Evolutionary conservation across 2,888 invertebrate species (phyloP).

Genomic region (Gnatocerus cornutus): DNA sequence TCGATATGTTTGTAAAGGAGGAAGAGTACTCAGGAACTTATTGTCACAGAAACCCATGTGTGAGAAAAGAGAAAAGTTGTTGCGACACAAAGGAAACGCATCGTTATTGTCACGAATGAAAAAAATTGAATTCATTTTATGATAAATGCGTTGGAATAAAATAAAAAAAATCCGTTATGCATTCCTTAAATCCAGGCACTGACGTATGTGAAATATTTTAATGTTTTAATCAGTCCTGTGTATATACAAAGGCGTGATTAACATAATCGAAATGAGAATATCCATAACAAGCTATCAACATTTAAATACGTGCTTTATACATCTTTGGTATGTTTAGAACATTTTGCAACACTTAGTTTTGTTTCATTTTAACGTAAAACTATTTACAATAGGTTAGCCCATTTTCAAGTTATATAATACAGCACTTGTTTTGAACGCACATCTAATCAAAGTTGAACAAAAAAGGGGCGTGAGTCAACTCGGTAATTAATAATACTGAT

Average conservation of each 20-base stretch:
- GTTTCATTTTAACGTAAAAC: slow-evolving; percentile 35
- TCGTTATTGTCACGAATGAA: slow-evolving; percentile 45
- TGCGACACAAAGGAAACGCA: slow-evolving; percentile 27
- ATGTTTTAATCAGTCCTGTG: slow-evolving; percentile 63
- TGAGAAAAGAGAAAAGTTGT: slow-evolving; percentile 20
- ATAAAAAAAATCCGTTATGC: slow-evolving; percentile 49
- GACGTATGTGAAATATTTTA: slow-evolving; percentile 64
- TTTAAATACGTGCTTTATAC: slow-evolving; percentile 47
- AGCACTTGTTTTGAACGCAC: slow-evolving; percentile 27
- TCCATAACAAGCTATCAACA: slow-evolving; percentile 46
- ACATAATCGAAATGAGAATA: slow-evolving; percentile 32
- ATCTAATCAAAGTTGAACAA: slow-evolving; percentile 6
- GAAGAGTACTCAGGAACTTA: slow-evolving; percentile 38
- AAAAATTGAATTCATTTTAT: slow-evolving; percentile 27
- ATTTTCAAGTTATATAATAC: slow-evolving; percentile 29
- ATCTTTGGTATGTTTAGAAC: slow-evolving; percentile 46
- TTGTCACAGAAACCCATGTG: slow-evolving; percentile 13
- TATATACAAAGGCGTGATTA: slow-evolving; percentile 64
- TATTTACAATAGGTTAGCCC: slow-evolving; percentile 40
- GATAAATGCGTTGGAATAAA: slow-evolving; percentile 39
- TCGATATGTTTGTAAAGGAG: slow-evolving; percentile 32
- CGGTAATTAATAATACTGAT: slow-evolving; percentile 33
- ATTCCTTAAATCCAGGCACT: slow-evolving; percentile 66
- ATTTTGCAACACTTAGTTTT: slow-evolving; percentile 48
- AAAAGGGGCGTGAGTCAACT: slow-evolving; percentile 5